Evolutionary conservation across 2,888 invertebrate genomes (phyloP), one percentile per base, ranked within the genome.

Genomic region (Cenopis cana): DNA sequence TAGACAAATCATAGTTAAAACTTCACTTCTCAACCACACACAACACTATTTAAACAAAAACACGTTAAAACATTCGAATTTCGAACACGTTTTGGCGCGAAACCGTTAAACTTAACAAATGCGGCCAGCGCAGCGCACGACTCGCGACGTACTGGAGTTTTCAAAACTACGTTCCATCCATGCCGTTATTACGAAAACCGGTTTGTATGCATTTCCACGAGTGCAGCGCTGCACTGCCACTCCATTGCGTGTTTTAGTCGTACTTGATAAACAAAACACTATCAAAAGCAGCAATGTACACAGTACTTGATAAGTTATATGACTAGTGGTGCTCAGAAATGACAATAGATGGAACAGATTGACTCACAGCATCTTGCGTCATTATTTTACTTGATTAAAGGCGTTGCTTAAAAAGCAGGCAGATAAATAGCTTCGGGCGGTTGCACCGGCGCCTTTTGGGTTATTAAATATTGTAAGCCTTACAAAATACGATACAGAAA

Each of bases 141-240:
- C 81, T 78, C 78, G 87, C 90, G 88, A 82, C 78, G 79, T 79
- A 92, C 92, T 92, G 84, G 84, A 83, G 76, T 76, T 80, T 80
- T 74, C 70, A 66, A 66, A 54, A n/a, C 59, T 70, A 71, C 66
- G 71, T 61, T 67, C 55, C 36, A 61, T 67, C 55, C 36, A 61
- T 14, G 17, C 60, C 46, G 49, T 36, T 71, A 71, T 61, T 46
- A 67, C 5, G 71, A 9, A 38, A 50, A 61, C 56, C 10, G 29
- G 66, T 71, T 66, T 46, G 18, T 10, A 50, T 66, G 67, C 66
- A 67, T 71, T 71, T 71, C 41, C 61, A 61, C 11, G 66, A n/a
- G 8, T n/a, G 36, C 17, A 56, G 41, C 29, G 54, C 20, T 56
- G 36, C 12, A 6, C 24, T 50, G 3, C 0, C 4, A 8, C 8